Evolutionary conservation across 2,113 vertebrate genomes (phyloP).

Genomic region (Eira barbara): DNA sequence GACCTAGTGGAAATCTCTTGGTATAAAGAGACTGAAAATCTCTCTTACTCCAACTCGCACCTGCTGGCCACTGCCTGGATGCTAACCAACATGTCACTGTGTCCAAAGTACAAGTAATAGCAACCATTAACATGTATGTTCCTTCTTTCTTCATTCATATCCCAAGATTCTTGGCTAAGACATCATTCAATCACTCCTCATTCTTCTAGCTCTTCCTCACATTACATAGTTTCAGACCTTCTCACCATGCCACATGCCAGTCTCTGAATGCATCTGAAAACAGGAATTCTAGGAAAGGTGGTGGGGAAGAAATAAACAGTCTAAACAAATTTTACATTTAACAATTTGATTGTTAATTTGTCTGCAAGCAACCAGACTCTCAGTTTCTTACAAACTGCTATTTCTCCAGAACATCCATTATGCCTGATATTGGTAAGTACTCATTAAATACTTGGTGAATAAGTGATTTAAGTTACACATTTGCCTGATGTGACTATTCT

Average conservation of each 20-base stretch:
- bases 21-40: background rate
- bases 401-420: background rate
- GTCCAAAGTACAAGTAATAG: background rate
- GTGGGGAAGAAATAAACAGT: background rate
- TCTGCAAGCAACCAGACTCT: background rate
- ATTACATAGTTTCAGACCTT: background rate
- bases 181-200: background rate
- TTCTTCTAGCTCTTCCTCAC: background rate
- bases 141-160: background rate
- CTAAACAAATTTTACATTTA: background rate
- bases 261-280: background rate
- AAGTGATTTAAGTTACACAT: constrained; percentile 31
- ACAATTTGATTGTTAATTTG: background rate
- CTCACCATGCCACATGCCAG: background rate
- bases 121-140: too few species aligned
- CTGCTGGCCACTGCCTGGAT: background rate
- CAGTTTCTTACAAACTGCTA: background rate
- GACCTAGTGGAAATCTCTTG: background rate
- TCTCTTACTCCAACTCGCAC: background rate
- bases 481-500: background rate
- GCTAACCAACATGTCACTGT: background rate
- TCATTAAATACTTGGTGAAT: background rate
- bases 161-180: background rate
- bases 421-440: background rate
- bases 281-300: background rate